Base-by-base conservation (phyloP, 1,140 invertebrate species). In the Caenorhabditis latens region DNA sequence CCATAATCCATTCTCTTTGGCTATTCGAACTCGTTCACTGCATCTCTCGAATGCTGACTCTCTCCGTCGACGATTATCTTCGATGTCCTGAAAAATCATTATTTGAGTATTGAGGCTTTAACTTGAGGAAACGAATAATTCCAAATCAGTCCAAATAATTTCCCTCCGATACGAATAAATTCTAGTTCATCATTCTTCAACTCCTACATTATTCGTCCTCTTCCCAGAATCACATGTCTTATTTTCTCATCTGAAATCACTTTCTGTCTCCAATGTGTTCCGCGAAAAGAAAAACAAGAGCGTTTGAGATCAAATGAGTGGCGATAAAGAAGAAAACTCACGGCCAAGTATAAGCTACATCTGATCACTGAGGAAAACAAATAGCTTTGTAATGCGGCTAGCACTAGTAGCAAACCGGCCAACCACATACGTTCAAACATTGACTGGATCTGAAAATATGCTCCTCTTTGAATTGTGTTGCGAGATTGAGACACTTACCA, bases 351-450 rank as follows among this genome's bases (percentile, higher is more conserved):
- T 43, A 92, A 61, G 42, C 90, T 87, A 61, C 91, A 91, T 79
- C 90, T 89, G 48, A 92, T 65, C 19, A 91, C 91, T 9, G 90
- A 89, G n/a, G 90, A 75, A 86, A 91, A 91, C 24, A 92, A 84
- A 85, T 92, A 91, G 85, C 84, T 90, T 88, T 91, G 91, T 79
- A 91, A 91, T 42, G 86, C 84, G n/a, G 91, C 90, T 58, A 92
- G 86, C 42, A 92, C 71, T 40, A 91, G 85, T 21, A 91, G 24
- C 16, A 91, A 84, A 55, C 90, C 82, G 14, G 91, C 90, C 43
- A 91, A 83, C 91, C 91, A 91, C 90, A 91, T 90, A 50, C 91
- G 32, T 71, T 91, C 91, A n/a, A 91, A 86, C 14, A 91, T 86
- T 21, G 91, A 87, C 87, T 90, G 87, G 8, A 92, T 16, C 90